phyloP scores from a whole-genome alignment of 2,113 vertebrate genomes.

The Pipa parva region DNA sequence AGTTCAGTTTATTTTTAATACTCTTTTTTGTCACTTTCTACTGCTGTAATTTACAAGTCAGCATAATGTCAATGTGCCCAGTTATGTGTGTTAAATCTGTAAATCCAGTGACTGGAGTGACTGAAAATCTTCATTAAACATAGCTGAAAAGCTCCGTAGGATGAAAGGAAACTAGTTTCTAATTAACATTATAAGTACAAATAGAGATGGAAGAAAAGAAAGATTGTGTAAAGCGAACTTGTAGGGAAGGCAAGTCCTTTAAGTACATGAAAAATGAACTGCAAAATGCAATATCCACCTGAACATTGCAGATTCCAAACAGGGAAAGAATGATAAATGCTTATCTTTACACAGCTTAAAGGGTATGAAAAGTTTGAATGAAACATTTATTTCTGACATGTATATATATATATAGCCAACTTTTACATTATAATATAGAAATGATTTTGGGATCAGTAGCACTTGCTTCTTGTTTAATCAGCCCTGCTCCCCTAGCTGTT shows the following conservation, averaged over 20 bases:
- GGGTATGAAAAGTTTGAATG: too few relatives aligned
- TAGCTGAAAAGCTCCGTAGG: conserved; percentile 8
- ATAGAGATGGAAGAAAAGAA: not conserved
- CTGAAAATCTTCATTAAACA: conserved; percentile 10
- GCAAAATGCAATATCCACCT: too few relatives aligned
- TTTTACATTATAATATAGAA: too few relatives aligned
- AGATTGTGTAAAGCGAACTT: not conserved
- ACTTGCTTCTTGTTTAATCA: too few relatives aligned
- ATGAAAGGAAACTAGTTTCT: conserved; percentile 8
- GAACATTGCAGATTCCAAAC: too few relatives aligned
- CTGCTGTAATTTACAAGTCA: not conserved
- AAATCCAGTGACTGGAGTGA: conserved; percentile 30
- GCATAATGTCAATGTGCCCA: not conserved
- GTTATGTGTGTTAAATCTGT: not conserved
- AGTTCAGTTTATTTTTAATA: not conserved
- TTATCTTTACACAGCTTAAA: too few relatives aligned
- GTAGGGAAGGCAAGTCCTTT: not conserved
- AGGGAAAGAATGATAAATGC: too few relatives aligned
- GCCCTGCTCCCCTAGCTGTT: too few relatives aligned
- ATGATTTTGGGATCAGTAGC: too few relatives aligned
- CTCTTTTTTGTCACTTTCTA: not conserved
- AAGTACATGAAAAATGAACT: not conserved
- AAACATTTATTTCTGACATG: too few relatives aligned
- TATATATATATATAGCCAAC: too few relatives aligned
- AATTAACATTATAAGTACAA: conserved; percentile 10